Evolutionary conservation across 2,113 vertebrate genomes (phyloP), one percentile per base, ranked within the genome.

Genomic region (Naja naja): DNA sequence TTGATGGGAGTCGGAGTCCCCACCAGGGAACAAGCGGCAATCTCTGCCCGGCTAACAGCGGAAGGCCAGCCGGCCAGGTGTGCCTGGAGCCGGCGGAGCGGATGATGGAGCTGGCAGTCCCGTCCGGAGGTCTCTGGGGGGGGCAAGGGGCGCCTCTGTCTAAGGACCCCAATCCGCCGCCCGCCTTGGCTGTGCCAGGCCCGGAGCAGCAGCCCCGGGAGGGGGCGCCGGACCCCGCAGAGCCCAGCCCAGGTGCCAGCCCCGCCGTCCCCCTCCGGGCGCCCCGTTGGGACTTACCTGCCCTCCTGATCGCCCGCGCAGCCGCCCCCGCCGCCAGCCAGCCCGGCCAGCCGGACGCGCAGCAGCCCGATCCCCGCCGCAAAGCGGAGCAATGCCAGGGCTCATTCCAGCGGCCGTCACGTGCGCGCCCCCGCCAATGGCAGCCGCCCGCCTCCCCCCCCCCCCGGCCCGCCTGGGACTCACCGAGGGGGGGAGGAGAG

Each of bases 401-500:
- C 81, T 94, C 94, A 97, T 97, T 95, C 95, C 95, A 87, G 45
- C 0, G 8, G 1, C 27, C 1, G 1, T 97, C 97, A 97, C 97
- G 96, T 97, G 97, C 45, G 23, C 0, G 0, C 2, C 9, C 18
- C 92, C 92, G 87, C 97, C 97, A 97, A 97, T 97, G 91, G 94
- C 43, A 89, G 85, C 52, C 88, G 39, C 6, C 55, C 60, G 93
- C 87, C 64, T 34, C 12, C 16, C 56, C 7, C 45, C 89, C 64
- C 43, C 58, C n/a, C n/a, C n/a, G n/a, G n/a, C n/a, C 89, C 27
- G 16, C 27, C 49, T 2, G 49, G 49, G 49, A 52, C 49, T 52
- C 49, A 22, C 27, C 16, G 23, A 1, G 11, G 92, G 93, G 88
- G 89, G 86, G 85, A 3, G 30, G 45, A 22, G 58, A 93, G 85